These are phyloP conservation scores for Siniperca undulata DNA, from an alignment of 2,797 vertebrate genomes.

Conservation along the genomic window DNA sequence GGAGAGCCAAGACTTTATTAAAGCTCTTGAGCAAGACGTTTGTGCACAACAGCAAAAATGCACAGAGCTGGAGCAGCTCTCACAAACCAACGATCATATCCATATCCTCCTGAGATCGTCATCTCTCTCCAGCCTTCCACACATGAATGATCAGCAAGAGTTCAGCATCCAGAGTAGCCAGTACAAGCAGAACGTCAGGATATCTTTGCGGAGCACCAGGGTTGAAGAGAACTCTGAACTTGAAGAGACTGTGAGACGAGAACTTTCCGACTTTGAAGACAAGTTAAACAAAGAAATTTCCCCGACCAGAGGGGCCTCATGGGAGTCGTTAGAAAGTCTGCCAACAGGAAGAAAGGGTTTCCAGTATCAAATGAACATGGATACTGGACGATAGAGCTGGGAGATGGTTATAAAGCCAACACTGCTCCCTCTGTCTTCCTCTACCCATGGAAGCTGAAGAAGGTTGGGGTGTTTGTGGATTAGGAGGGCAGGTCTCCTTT, in stretches of 20 bases:
- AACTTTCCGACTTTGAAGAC: neutral
- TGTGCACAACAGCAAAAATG: neutral
- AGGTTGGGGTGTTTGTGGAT: neutral
- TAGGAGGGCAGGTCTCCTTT: neutral
- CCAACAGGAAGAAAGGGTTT: neutral
- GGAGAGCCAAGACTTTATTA: neutral
- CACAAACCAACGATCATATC: neutral
- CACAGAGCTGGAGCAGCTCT: conserved; percentile 16
- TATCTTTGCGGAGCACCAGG: neutral
- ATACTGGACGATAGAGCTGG: neutral
- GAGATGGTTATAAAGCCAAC: neutral
- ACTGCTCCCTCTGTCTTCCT: neutral
- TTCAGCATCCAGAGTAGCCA: neutral
- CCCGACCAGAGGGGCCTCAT: neutral
- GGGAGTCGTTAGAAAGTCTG: neutral
- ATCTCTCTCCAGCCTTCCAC: neutral
- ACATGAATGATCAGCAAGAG: neutral
- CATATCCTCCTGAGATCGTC: neutral
- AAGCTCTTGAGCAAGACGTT: conserved; percentile 27
- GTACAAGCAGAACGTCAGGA: neutral
- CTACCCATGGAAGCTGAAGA: neutral
- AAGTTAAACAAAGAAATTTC: neutral
- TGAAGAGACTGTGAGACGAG: neutral
- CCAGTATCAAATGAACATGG: neutral
- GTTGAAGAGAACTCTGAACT: neutral